Conservation (phyloP, 1,140 invertebrate genomes). For the Meteorus sp. region DNA sequence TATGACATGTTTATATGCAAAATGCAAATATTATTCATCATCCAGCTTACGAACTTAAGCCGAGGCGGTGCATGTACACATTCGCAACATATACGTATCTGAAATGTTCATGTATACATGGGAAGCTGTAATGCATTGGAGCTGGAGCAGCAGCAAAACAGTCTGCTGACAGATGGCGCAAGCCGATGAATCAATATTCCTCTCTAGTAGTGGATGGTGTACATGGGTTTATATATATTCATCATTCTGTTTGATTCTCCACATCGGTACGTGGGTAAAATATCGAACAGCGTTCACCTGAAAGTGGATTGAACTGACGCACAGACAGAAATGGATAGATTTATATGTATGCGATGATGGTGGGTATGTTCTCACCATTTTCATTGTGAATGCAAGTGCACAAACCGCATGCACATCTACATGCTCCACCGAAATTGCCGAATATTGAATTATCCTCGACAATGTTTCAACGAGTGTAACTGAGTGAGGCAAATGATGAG, state of each 20-base stretch:
- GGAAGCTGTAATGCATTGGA: slow-evolving; percentile 2
- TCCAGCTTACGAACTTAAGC: slow-evolving; percentile 32
- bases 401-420: not conserved
- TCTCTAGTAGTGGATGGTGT: slow-evolving; percentile 18
- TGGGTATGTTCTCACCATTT: slow-evolving; percentile 7
- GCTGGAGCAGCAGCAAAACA: slow-evolving; percentile 1
- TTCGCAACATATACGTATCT: no score
- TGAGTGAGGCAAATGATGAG: no score
- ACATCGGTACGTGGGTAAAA: slow-evolving; percentile 28
- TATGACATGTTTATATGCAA: slow-evolving; percentile 28
- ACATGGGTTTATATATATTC: no score
- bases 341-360: slow-evolving; percentile 10
- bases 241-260: slow-evolving; percentile 15
- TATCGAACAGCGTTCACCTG: slow-evolving; percentile 29
- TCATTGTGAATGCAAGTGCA: slow-evolving; percentile 9
- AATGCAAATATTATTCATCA: slow-evolving; percentile 35
- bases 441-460: slow-evolving; percentile 26
- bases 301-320: slow-evolving; percentile 26
- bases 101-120: no score
- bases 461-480: slow-evolving; percentile 17
- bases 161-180: slow-evolving; percentile 34
- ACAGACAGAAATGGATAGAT: slow-evolving; percentile 9
- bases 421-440: slow-evolving; percentile 15
- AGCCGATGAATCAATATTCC: slow-evolving; percentile 34
- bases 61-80: not conserved